phyloP scores from a whole-genome alignment of 92 coral and sea anemone genomes.

The Porites cylindrica region DNA sequence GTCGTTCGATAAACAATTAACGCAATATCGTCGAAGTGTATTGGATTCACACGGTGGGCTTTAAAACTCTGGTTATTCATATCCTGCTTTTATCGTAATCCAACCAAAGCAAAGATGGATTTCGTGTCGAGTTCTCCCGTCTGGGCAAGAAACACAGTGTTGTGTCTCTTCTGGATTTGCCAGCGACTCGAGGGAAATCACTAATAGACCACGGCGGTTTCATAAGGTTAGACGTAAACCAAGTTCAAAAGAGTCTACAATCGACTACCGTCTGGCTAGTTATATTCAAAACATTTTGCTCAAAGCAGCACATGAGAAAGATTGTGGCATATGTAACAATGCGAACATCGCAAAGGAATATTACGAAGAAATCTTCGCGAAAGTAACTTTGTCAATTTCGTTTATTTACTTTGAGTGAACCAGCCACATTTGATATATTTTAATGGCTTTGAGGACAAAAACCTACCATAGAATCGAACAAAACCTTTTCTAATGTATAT shows the following conservation, averaged over 20 bases:
- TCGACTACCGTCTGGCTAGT: neutral
- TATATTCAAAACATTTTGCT: slow-evolving; percentile 21
- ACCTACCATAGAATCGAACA: slow-evolving; percentile 24
- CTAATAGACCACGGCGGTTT: slow-evolving; percentile 27
- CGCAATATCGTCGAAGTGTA: slow-evolving; percentile 27
- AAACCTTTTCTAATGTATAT: slow-evolving; percentile 33
- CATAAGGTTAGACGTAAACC: neutral
- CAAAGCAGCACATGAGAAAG: slow-evolving; percentile 24
- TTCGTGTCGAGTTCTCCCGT: neutral
- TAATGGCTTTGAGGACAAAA: slow-evolving; percentile 49
- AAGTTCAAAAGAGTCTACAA: slow-evolving; percentile 5
- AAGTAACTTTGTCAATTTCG: slow-evolving; percentile 26
- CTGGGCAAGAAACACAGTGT: slow-evolving; percentile 18
- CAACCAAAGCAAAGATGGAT: slow-evolving; percentile 30
- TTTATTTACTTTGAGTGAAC: slow-evolving; percentile 37
- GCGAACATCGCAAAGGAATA: slow-evolving; percentile 8
- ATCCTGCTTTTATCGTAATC: slow-evolving; percentile 13
- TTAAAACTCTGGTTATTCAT: slow-evolving; percentile 19
- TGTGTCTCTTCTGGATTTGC: slow-evolving; percentile 18
- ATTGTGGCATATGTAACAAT: slow-evolving; percentile 23
- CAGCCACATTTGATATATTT: slow-evolving; percentile 22
- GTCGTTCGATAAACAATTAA: slow-evolving; percentile 12
- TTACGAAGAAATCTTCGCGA: slow-evolving; percentile 28
- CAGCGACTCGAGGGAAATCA: slow-evolving; percentile 16
- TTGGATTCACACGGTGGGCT: slow-evolving; percentile 31